Conservation (phyloP, 2,113 vertebrate genomes). For the Shinisaurus crocodilurus region DNA sequence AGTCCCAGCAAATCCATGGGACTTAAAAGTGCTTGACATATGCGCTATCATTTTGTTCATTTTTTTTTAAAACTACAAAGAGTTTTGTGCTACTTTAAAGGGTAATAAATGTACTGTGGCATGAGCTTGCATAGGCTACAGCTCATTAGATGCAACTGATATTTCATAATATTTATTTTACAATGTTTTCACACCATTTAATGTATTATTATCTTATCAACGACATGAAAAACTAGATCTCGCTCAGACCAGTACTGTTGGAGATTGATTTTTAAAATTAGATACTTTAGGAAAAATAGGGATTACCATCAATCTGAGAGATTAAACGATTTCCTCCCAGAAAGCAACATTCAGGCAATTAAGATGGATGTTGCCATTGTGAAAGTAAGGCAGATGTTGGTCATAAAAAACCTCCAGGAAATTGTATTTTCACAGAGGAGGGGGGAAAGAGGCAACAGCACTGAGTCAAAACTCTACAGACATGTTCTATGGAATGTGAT, state of each 20-base stretch:
- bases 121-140: neutral
- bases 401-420: neutral
- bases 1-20: neutral
- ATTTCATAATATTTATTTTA: slow-evolving; percentile 23
- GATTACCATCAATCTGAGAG: slow-evolving; percentile 2
- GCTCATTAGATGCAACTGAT: slow-evolving; percentile 8
- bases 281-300: neutral
- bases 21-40: neutral
- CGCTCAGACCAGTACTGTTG: neutral
- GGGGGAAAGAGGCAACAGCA: neutral
- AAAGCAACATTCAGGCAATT: neutral
- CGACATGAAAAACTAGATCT: neutral
- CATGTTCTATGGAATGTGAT: slow-evolving; percentile 1
- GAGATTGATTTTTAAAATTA: slow-evolving; percentile 2
- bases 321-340: neutral
- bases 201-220: slow-evolving; percentile 1
- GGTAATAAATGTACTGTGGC: neutral
- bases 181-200: neutral
- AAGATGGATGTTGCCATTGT: neutral
- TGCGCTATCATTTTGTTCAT: neutral
- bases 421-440: slow-evolving; percentile 2
- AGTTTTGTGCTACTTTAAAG: neutral
- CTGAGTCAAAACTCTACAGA: slow-evolving; percentile 7
- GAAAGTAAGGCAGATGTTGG: neutral
- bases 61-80: neutral